These are phyloP conservation scores for Bujurquina vittata DNA, from an alignment of 2,113 vertebrate genomes.

Conservation along the genomic window DNA sequence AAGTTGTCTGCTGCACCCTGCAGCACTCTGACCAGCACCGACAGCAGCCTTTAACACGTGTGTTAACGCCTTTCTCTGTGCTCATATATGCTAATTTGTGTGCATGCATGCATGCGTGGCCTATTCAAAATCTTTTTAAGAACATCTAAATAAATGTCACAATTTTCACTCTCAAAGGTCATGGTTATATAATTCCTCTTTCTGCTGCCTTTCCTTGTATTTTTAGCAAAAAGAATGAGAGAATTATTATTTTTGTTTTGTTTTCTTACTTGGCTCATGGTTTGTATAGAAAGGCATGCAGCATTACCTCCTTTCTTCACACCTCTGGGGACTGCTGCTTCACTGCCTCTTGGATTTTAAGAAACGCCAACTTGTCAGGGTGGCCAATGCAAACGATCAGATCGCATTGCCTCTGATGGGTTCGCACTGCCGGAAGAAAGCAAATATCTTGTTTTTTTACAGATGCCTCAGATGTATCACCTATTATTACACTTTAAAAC, in stretches of 20 bases:
- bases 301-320: slow-evolving; percentile 47
- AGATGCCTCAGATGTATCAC: background rate
- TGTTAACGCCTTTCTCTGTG: background rate
- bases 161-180: slow-evolving; percentile 14
- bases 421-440: slow-evolving; percentile 79
- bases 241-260: background rate
- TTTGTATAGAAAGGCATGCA: background rate
- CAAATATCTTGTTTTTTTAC: slow-evolving; percentile 29
- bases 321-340: slow-evolving; percentile 28
- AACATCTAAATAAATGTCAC: slow-evolving; percentile 17
- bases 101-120: background rate
- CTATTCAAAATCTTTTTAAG: background rate
- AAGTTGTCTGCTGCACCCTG: slow-evolving; percentile 62
- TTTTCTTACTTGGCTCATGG: background rate
- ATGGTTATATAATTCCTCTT: slow-evolving; percentile 9
- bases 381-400: slow-evolving; percentile 84
- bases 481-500: background rate
- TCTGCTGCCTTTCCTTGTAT: background rate
- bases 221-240: slow-evolving; percentile 1
- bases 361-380: slow-evolving; percentile 68
- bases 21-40: slow-evolving; percentile 32
- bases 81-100: slow-evolving; percentile 10
- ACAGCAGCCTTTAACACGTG: background rate
- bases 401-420: slow-evolving; percentile 86
- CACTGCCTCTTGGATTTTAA: slow-evolving; percentile 57